Percentiles rank a stretch among this genome's conserved stretches.
phyloP scores from a whole-genome alignment of 2,888 invertebrate species.

The Sarcophaga variegata region DNA sequence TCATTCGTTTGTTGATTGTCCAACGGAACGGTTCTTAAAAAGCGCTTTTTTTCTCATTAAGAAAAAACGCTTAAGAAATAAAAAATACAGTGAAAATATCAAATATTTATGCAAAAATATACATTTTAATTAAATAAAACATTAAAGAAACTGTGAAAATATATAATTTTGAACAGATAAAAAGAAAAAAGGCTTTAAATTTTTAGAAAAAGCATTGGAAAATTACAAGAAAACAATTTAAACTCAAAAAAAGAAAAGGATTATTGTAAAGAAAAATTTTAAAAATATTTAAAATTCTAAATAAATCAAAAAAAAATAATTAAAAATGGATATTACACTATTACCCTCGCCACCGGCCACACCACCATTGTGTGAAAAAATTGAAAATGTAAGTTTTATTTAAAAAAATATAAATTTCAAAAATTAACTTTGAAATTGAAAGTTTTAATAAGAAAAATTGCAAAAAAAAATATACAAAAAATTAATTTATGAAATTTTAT shows the following conservation, averaged over 20 bases:
- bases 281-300: conserved; percentile 67
- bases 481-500: no score
- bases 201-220: conserved; percentile 20
- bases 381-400: conserved; percentile 79
- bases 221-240: conserved; percentile 57
- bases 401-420: conserved; percentile 25
- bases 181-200: conserved; percentile 19
- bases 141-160: conserved; percentile 33
- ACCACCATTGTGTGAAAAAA: conserved; percentile 85
- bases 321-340: conserved; percentile 79
- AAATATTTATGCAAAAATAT: conserved; percentile 30
- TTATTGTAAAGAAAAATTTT: conserved; percentile 44
- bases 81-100: conserved; percentile 37
- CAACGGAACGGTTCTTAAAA: conserved; percentile 77
- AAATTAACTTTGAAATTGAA: neutral
- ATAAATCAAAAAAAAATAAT: conserved; percentile 61
- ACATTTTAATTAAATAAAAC: conserved; percentile 23
- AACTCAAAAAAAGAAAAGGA: conserved; percentile 61
- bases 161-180: conserved; percentile 8
- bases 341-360: conserved; percentile 88
- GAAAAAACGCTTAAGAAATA: conserved; percentile 10
- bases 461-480: neutral
- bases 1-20: conserved; percentile 81
- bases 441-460: conserved; percentile 15
- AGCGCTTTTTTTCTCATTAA: conserved; percentile 59